phyloP scores from a whole-genome alignment of 2,113 vertebrate genomes.

The Caretta caretta region DNA sequence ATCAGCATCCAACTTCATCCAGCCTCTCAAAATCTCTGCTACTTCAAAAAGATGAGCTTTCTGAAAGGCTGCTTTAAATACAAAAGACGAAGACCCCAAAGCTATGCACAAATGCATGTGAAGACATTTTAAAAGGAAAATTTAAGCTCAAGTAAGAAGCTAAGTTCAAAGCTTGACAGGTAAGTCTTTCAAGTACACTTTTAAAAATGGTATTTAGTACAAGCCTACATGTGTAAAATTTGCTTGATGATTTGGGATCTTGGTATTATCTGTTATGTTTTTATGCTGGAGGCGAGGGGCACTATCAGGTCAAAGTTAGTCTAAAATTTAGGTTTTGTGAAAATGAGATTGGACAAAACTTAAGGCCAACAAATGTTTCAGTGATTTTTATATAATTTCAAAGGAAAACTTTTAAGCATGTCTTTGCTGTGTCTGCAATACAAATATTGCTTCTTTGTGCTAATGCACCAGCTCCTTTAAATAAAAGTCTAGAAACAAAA shows the following conservation, averaged over 20 bases:
- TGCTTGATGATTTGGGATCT: background rate
- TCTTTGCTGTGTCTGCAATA: background rate
- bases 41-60: constrained; percentile 58
- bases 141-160: background rate
- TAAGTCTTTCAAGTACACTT: background rate
- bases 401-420: background rate
- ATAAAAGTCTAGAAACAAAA: background rate
- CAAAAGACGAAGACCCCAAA: background rate
- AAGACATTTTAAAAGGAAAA: background rate
- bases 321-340: background rate
- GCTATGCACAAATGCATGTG: background rate
- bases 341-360: background rate
- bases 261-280: background rate
- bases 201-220: fast-evolving
- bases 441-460: background rate
- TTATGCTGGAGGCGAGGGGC: too few relatives aligned
- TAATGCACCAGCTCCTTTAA: background rate
- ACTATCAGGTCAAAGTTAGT: background rate
- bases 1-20: background rate
- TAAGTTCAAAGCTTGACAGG: background rate
- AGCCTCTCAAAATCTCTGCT: background rate
- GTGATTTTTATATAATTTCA: background rate
- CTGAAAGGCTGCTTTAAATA: background rate
- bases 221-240: fast-evolving
- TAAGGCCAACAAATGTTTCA: background rate